Evolutionary conservation across 2,888 invertebrate genomes (phyloP), one percentile per base, ranked within the genome.

Genomic region (Mimumesa dahlbomi): DNA sequence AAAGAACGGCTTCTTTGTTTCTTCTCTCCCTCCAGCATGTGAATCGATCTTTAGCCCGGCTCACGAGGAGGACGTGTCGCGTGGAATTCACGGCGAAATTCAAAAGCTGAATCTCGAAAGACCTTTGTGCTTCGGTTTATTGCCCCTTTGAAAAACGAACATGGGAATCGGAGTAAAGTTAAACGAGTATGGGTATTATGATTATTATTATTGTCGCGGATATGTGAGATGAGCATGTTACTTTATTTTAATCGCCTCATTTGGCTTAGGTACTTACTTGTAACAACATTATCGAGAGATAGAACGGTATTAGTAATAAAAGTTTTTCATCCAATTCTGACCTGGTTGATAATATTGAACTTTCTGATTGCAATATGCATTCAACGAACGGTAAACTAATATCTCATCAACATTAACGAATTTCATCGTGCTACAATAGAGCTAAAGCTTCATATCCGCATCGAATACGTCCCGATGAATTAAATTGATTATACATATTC

Each of bases 1-100:
- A 73, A 52, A 64, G 67, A 68, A 64, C 52, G 68, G 63, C 58
- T 61, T 73, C 73, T 73, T 73, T 69, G 66, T 74, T 77, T 77
- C 65, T 43, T 59, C 56, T 54, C 53, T 21, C 53, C 34, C 36
- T 43, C 50, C 40, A n/a, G 13, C 48, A 18, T 7, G 52, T 11
- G 48, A 29, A 49, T 49, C 34, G 49, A 49, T 49, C 49, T 25
- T 25, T 13, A 13, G 21, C 53, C 46, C 49, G 38, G 49, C 50
- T 64, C 54, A 65, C 54, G 42, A n/a, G 64, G 42, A 48, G 54
- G 25, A 56, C 52, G 66, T 56, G 53, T 57, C 43, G 21, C 13
- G 6, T 21, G 43, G 5, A 43, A 43, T 43, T 45, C 43, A 48
- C 46, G 38, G 40, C 16, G 38, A 5, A n/a, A 22, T 25, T 9